Percentiles rank a stretch among this genome's conserved stretches.
Conservation (phyloP, 2,888 invertebrate species). For the Ectobius pallidus region DNA sequence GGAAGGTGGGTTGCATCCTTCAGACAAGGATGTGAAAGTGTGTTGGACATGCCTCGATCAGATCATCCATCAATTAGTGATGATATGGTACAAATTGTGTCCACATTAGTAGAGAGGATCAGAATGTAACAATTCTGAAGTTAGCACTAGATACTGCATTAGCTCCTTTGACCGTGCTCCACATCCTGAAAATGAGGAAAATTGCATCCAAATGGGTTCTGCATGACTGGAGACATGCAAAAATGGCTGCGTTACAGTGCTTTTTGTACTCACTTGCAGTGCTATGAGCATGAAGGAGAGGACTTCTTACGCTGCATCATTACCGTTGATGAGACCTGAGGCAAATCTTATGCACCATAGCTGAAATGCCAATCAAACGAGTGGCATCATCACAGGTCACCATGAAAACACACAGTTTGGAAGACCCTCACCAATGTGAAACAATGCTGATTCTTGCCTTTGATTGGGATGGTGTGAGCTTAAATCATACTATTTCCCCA, state of each 20-base stretch:
- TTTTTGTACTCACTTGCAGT: neutral
- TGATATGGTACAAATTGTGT: neutral
- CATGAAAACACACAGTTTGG: conserved; percentile 1
- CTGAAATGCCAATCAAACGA: conserved; percentile 18
- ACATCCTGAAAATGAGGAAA: conserved; percentile 15
- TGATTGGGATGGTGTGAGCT: too few relatives aligned
- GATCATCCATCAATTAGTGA: neutral
- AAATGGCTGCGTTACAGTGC: conserved; percentile 9
- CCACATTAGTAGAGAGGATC: neutral
- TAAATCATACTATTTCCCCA: too few relatives aligned
- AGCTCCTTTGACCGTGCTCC: conserved; percentile 6
- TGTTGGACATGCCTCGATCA: neutral
- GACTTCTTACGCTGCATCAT: neutral
- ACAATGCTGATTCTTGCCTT: neutral
- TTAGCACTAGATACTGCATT: neutral
- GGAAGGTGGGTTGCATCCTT: too few relatives aligned
- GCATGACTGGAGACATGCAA: conserved; percentile 10
- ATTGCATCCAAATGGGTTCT: conserved; percentile 12
- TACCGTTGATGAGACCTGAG: conserved; percentile 18
- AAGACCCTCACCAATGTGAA: neutral
- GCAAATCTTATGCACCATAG: conserved; percentile 15
- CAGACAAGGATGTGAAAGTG: neutral
- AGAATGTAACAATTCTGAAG: neutral
- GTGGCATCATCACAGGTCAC: neutral
- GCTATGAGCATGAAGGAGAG: conserved; percentile 26